Base-by-base conservation (phyloP, 2,797 vertebrate species). In the Momotus momota region DNA sequence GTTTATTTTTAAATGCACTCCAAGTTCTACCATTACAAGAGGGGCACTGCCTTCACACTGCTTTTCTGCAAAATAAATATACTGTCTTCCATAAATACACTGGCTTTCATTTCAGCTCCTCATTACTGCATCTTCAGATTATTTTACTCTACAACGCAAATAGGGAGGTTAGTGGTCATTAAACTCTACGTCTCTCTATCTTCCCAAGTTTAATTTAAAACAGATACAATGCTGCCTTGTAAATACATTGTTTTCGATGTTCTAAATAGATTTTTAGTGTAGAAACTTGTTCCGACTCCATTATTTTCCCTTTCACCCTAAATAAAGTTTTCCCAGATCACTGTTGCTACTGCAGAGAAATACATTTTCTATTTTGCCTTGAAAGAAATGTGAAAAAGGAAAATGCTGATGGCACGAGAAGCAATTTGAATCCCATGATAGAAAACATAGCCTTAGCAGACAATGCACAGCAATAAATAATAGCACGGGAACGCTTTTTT, bases 381-480 rank as follows among this genome's bases (percentile, higher is more conserved):
- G 96, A 96, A 97, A 98, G 97, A 97, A 97, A 97, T 97, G 94
- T 96, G 96, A 90, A 96, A 96, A 94, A 96, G 90, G 35, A n/a
- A 93, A 96, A 97, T 74, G 96, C 92, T 96, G 96, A 97, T 94
- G 86, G 96, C 92, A 86, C 64, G 66, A 95, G 92, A 97, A 98
- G 93, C 96, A 98, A 98, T 97, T 91, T 97, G 93, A 97, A 97
- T 98, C 96, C 96, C 92, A 91, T 96, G 93, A 97, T 97, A 93
- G 96, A 97, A 97, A 96, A 97, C 95, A 96, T 67, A 92, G 94
- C 94, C 95, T 90, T 94, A 93, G 89, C 77, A 94, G 91, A 94
- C 88, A 95, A 94, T 58, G 81, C 83, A 94, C 91, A 89, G 75
- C 87, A 95, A 96, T 97, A 95, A 96, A 95, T 97, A 96, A 97